Evolutionary conservation across 2,888 invertebrate genomes (phyloP).

Genomic region (Caenorhabditis macrosperma): DNA sequence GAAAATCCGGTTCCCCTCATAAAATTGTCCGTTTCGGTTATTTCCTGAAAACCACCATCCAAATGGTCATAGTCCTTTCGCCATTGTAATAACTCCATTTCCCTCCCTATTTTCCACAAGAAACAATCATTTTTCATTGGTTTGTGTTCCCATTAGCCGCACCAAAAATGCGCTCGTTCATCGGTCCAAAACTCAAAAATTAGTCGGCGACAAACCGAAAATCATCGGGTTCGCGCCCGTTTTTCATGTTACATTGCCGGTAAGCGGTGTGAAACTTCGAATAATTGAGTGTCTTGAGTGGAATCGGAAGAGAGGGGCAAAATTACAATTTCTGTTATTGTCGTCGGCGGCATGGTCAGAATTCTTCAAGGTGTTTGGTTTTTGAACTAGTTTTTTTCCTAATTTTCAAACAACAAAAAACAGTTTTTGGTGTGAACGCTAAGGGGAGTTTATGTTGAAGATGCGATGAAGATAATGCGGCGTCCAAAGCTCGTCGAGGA

Average conservation of each 20-base stretch:
- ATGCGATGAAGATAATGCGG: not conserved
- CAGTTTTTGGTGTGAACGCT: not conserved
- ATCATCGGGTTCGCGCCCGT: too few species aligned
- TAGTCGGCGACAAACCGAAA: too few species aligned
- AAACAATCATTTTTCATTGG: not conserved
- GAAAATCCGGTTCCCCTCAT: not conserved
- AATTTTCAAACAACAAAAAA: not conserved
- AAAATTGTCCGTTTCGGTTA: not conserved
- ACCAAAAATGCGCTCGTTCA: too few species aligned
- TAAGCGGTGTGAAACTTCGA: not conserved
- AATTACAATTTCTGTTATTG: not conserved
- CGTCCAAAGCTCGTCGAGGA: too few species aligned
- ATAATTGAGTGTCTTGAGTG: slow-evolving; percentile 6
- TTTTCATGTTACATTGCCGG: too few species aligned
- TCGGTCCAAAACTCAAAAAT: not conserved
- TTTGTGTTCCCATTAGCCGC: too few species aligned
- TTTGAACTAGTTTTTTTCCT: slow-evolving; percentile 34
- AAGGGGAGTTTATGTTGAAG: not conserved
- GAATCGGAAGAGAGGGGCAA: slow-evolving; percentile 21
- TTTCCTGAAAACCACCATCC: too few species aligned
- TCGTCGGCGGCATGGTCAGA: slow-evolving; percentile 13
- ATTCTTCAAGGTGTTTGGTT: slow-evolving; percentile 35
- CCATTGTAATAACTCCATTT: not conserved
- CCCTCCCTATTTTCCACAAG: not conserved
- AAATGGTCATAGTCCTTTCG: not conserved